Base-by-base conservation (phyloP, 2,888 invertebrate genomes). In the Aspidapion aeneum region DNA sequence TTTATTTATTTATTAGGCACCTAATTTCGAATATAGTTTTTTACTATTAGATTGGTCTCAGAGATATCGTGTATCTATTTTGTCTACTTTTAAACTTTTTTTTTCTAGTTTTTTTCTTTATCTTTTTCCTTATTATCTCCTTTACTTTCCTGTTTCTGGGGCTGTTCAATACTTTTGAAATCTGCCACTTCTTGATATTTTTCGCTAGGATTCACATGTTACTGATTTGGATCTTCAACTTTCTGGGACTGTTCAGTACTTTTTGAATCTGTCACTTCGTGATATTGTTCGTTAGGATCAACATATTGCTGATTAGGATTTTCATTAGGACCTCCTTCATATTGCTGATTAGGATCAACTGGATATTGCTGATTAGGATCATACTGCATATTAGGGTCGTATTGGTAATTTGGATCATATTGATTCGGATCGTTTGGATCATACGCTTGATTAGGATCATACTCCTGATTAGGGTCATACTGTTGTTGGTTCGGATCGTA, bases 331-430 rank as follows among this genome's bases (percentile, higher is more conserved):
- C 52, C 35, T 49, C 7, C 19, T 59, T 73, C 70, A 49, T 70
- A 20, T 17, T 56, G 60, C 20, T 62, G 62, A 51, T 64, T 61
- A 2, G 64, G 61, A 17, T 64, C 62, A 7, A 18, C 57, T 48
- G 56, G 56, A 21, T 72, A 69, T 21, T 68, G 67, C 65, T 70
- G 70, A 67, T 67, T 70, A 1, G 66, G 69, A 60, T 73, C 70
- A 49, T 70, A 72, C 35, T 71, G 78, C 65, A 76, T 77, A 67
- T 78, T 77, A 18, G 79, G 74, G 65, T 77, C 76, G 61, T 74
- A 74, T 51, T 67, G 69, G 63, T 72, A 74, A 55, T 65, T 63
- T 12, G 50, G 21, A 48, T 64, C 64, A 18, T 66, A 58, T 35
- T 66, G 66, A 19, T 65, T 62, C 20, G 55, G 58, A 49, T 69